phyloP scores from a whole-genome alignment of 2,797 vertebrate genomes.

The Cynopterus sphinx region DNA sequence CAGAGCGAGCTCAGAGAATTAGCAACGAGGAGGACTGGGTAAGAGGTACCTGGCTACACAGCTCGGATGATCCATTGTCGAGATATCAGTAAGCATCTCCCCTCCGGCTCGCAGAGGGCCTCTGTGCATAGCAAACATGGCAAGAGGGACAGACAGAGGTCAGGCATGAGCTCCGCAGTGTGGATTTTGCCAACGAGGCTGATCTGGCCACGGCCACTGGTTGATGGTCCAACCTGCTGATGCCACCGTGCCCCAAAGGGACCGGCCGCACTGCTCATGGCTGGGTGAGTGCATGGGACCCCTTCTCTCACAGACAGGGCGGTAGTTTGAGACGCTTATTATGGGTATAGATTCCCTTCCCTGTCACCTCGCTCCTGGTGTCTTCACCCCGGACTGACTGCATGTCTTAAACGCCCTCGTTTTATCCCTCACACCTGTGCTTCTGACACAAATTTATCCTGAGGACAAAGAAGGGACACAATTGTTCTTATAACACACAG shows the following conservation, averaged over 20 bases:
- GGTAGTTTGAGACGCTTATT: neutral
- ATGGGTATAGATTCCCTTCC: neutral
- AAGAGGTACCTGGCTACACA: neutral
- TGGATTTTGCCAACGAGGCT: neutral
- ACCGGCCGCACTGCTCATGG: neutral
- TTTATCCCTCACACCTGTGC: neutral
- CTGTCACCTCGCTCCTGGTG: neutral
- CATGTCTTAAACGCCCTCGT: neutral
- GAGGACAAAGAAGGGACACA: neutral
- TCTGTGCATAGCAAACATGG: neutral
- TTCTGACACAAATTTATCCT: neutral
- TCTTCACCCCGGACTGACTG: neutral
- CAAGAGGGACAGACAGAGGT: neutral
- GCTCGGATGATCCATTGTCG: neutral
- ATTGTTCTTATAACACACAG: neutral
- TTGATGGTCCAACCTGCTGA: neutral
- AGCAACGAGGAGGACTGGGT: neutral
- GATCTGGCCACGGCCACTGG: neutral
- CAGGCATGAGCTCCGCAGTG: neutral
- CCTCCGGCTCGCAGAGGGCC: neutral
- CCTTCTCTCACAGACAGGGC: neutral
- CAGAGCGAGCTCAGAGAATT: neutral
- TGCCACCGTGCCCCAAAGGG: neutral
- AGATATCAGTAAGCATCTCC: neutral
- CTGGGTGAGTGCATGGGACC: neutral